phyloP scores from a whole-genome alignment of 2,113 vertebrate species.

The Cathartes aura region DNA sequence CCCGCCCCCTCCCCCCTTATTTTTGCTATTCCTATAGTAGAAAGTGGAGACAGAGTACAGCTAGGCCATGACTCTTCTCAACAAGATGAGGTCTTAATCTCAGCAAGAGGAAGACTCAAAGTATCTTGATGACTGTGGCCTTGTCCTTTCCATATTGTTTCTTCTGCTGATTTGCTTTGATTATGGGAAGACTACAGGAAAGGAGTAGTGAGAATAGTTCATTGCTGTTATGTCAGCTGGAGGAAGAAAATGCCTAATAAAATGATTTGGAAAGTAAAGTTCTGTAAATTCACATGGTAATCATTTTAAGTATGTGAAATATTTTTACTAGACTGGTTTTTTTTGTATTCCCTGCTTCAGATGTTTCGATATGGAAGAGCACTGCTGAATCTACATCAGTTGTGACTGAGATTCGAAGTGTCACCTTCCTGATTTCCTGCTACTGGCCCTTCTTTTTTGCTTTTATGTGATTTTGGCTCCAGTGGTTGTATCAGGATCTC shows the following conservation, averaged over 20 bases:
- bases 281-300: constrained; percentile 26
- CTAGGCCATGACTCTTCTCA: not conserved
- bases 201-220: not conserved
- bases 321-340: constrained; percentile 45
- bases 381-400: not conserved
- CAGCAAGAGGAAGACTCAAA: constrained; percentile 4
- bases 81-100: not conserved
- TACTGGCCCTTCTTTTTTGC: not conserved
- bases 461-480: not conserved
- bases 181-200: not conserved
- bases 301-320: constrained; percentile 42
- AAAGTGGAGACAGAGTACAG: not conserved
- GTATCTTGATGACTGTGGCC: not conserved
- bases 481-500: not conserved
- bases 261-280: not conserved
- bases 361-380: not conserved
- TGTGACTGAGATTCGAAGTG: not conserved
- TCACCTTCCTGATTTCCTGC: not conserved
- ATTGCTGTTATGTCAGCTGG: constrained; percentile 67
- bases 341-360: constrained; percentile 27
- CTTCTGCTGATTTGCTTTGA: constrained; percentile 23
- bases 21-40: not conserved
- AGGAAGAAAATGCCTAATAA: constrained; percentile 6
- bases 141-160: not conserved
- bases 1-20: not conserved